phyloP scores from a whole-genome alignment of 1,140 invertebrate species.

The Drosophila sproati region DNA sequence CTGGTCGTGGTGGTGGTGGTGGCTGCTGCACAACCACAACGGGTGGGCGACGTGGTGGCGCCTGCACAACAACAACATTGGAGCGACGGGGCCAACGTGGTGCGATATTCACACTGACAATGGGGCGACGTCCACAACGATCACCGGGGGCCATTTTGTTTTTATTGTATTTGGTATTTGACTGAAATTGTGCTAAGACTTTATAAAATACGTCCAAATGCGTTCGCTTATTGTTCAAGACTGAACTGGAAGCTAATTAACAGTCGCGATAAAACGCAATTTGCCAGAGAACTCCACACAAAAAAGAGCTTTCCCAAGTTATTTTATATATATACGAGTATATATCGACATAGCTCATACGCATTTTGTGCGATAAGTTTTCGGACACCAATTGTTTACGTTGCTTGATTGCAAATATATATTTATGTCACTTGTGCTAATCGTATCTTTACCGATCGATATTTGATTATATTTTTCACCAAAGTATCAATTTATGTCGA shows the following conservation, averaged over 20 bases:
- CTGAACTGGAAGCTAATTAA: slow-evolving; percentile 39
- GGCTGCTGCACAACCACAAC: slow-evolving; percentile 64
- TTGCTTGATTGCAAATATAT: not conserved
- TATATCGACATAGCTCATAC: slow-evolving; percentile 53
- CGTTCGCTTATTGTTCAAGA: slow-evolving; percentile 30
- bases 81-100: slow-evolving; percentile 68
- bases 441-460: not conserved
- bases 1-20: slow-evolving; percentile 39
- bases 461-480: slow-evolving; percentile 3
- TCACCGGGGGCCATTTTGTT: slow-evolving; percentile 63
- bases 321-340: not conserved
- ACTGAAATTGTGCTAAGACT: no score
- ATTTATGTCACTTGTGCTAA: not conserved
- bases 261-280: not conserved
- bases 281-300: not conserved
- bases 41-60: slow-evolving; percentile 52
- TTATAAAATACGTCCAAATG: slow-evolving; percentile 29
- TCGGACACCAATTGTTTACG: slow-evolving; percentile 30
- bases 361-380: slow-evolving; percentile 13
- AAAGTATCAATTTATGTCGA: not conserved
- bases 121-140: slow-evolving; percentile 67
- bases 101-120: slow-evolving; percentile 71
- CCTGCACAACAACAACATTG: slow-evolving; percentile 65
- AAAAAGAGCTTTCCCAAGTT: not conserved
- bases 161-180: not conserved